Percentiles rank a stretch among this genome's conserved stretches.
These are phyloP conservation scores for Drosophila basisetae DNA, from an alignment of 2,888 invertebrate species.

Conservation along the genomic window DNA sequence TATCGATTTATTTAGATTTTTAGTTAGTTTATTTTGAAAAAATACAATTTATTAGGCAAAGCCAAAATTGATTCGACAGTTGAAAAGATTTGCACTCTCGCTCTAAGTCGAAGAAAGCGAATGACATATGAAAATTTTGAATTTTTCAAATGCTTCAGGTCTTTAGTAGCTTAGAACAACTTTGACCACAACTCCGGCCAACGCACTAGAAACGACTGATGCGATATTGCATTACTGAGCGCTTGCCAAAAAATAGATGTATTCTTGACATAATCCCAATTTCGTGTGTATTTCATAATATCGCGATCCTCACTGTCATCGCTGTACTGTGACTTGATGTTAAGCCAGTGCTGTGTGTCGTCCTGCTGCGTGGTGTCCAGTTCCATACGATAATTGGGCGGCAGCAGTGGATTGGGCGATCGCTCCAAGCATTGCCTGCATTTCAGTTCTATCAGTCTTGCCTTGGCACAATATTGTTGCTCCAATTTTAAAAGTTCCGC, in stretches of 20 bases:
- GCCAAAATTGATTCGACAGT: constrained; percentile 15
- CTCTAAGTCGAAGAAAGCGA: constrained; percentile 14
- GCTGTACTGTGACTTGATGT: constrained; percentile 80
- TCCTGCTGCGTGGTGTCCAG: constrained; percentile 37
- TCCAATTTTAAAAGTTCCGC: constrained; percentile 81
- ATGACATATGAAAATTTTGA: neutral
- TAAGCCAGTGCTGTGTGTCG: constrained; percentile 73
- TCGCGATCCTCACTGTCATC: constrained; percentile 45
- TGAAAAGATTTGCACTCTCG: constrained; percentile 6
- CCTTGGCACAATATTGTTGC: constrained; percentile 77
- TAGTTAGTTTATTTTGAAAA: constrained; percentile 44
- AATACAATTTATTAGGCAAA: constrained; percentile 51
- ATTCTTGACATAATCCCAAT: constrained; percentile 47
- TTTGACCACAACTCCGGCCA: constrained; percentile 65
- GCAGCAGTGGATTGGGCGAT: constrained; percentile 46
- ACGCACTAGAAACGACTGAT: constrained; percentile 67
- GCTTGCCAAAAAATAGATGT: constrained; percentile 76
- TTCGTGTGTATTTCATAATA: constrained; percentile 22
- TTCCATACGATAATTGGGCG: constrained; percentile 40
- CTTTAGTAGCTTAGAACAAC: constrained; percentile 40
- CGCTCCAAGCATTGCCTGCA: constrained; percentile 52
- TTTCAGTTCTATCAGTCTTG: constrained; percentile 66
- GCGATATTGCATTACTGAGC: constrained; percentile 67
- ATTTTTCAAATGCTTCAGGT: constrained; percentile 19
- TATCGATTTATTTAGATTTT: neutral